Conservation (phyloP, 2,113 vertebrate species). For the Alethe castanea region DNA sequence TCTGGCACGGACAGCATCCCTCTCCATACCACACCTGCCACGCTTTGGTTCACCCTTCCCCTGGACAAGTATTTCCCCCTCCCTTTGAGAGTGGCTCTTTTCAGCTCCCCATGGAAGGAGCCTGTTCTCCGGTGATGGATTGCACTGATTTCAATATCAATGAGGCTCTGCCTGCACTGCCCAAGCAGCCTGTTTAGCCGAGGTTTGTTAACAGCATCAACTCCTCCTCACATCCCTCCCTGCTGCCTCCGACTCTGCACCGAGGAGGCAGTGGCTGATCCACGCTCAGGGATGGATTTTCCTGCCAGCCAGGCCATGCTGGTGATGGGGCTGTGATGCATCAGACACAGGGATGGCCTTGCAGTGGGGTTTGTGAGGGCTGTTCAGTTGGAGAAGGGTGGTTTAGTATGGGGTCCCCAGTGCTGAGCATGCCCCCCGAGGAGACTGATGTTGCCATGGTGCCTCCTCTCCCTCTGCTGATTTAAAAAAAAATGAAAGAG, state of each 20-base stretch:
- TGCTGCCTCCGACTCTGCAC: not conserved
- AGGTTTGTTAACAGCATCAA: slow-evolving; percentile 76
- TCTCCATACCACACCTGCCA: slow-evolving; percentile 82
- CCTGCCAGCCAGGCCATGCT: not conserved
- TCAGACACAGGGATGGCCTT: not conserved
- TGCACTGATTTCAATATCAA: slow-evolving; percentile 84
- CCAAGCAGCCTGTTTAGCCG: slow-evolving; percentile 44
- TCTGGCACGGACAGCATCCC: not conserved
- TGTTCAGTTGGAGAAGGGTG: not conserved
- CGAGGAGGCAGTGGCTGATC: not conserved
- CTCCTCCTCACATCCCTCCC: slow-evolving; percentile 31
- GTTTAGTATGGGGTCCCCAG: slow-evolving; percentile 2
- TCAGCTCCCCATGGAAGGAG: slow-evolving; percentile 72
- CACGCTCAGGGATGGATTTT: not conserved
- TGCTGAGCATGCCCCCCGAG: not conserved
- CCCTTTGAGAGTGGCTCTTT: slow-evolving; percentile 69
- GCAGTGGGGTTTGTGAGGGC: not conserved
- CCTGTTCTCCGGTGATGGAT: slow-evolving; percentile 76
- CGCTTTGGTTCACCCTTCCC: slow-evolving; percentile 70
- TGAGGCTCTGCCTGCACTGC: slow-evolving; percentile 30
- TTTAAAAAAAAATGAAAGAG: not conserved
- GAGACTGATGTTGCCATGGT: slow-evolving; percentile 56
- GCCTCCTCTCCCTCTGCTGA: not conserved
- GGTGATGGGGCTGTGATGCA: not conserved
- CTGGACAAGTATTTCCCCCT: slow-evolving; percentile 70